Conservation (phyloP, 2,113 vertebrate genomes). For the Hassar affinis region DNA sequence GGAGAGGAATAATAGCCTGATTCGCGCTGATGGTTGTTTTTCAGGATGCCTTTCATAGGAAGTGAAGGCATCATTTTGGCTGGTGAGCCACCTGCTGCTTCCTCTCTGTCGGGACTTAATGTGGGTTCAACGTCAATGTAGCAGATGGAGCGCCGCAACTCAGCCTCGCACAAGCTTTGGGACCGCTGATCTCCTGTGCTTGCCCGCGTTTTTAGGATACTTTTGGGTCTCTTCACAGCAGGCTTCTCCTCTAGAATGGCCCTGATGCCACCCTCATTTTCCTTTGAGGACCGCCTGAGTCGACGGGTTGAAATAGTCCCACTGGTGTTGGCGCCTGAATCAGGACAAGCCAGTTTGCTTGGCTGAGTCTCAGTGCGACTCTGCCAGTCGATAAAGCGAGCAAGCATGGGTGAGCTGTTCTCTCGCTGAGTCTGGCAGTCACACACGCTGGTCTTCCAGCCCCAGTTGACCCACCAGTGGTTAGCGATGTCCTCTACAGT, state of each 20-base stretch:
- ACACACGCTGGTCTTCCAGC: conserved; percentile 94
- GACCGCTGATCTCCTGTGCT: conserved; percentile 82
- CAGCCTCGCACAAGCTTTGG: conserved; percentile 75
- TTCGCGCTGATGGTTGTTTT: conserved; percentile 91
- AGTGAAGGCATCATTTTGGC: conserved; percentile 79
- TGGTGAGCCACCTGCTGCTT: conserved; percentile 65
- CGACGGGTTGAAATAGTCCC: conserved; percentile 75
- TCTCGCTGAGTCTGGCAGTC: conserved; percentile 87
- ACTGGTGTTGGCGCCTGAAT: conserved; percentile 70
- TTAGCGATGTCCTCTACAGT: conserved; percentile 97
- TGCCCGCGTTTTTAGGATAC: conserved; percentile 91
- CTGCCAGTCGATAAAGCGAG: conserved; percentile 94
- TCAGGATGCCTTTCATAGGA: conserved; percentile 97
- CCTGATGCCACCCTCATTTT: conserved; percentile 80
- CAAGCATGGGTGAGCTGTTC: conserved; percentile 86
- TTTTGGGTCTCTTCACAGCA: conserved; percentile 89
- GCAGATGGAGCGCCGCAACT: conserved; percentile 76
- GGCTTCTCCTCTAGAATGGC: conserved; percentile 73
- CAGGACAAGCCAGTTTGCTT: conserved; percentile 54
- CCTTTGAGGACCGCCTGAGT: conserved; percentile 92
- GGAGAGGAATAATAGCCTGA: conserved; percentile 98
- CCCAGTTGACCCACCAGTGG: conserved; percentile 99
- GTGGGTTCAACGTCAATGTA: conserved; percentile 77
- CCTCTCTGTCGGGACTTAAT: conserved; percentile 72
- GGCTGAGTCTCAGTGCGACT: conserved; percentile 74